A percentile compares a stretch with the other conserved stretches of the same genome.
These are phyloP conservation scores for Phrynosoma blainvillii DNA, from an alignment of 2,113 vertebrate genomes.

Conservation along the genomic window DNA sequence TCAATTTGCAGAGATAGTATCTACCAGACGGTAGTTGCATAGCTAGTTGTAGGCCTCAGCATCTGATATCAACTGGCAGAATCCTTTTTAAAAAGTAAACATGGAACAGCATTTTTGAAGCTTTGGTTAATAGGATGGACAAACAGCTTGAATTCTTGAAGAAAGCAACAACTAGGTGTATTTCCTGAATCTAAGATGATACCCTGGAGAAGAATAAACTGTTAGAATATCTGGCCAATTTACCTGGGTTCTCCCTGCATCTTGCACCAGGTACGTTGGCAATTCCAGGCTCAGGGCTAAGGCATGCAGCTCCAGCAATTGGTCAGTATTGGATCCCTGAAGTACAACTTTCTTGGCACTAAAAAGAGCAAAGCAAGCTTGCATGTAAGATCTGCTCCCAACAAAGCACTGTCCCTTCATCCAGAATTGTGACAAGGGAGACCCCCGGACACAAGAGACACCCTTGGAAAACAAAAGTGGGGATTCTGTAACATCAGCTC, in stretches of 20 bases:
- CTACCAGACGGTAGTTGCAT: not conserved
- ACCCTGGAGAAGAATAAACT: not conserved
- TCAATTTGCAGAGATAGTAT: too few species aligned
- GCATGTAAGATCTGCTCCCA: not conserved
- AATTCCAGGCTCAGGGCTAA: slow-evolving; percentile 82
- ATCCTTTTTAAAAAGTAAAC: not conserved
- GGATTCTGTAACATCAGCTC: too few species aligned
- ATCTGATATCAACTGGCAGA: not conserved
- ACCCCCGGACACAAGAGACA: not conserved
- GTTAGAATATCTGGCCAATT: not conserved
- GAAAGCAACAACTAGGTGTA: not conserved
- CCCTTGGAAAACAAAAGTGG: too few species aligned
- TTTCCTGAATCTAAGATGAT: not conserved
- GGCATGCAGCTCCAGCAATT: slow-evolving; percentile 83
- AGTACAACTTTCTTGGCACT: slow-evolving; percentile 86
- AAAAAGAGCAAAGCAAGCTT: not conserved
- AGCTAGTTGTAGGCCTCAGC: not conserved
- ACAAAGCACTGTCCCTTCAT: not conserved
- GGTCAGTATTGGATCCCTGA: slow-evolving; percentile 80
- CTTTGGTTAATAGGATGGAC: too few species aligned
- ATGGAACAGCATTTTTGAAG: not conserved
- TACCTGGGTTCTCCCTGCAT: slow-evolving; percentile 85
- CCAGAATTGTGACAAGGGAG: not conserved
- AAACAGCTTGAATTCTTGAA: not conserved
- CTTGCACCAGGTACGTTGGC: slow-evolving; percentile 83